Evolutionary conservation across 2,888 invertebrate species (phyloP), one percentile per base, ranked within the genome.

Genomic region (Pachycephus smyrnensis): DNA sequence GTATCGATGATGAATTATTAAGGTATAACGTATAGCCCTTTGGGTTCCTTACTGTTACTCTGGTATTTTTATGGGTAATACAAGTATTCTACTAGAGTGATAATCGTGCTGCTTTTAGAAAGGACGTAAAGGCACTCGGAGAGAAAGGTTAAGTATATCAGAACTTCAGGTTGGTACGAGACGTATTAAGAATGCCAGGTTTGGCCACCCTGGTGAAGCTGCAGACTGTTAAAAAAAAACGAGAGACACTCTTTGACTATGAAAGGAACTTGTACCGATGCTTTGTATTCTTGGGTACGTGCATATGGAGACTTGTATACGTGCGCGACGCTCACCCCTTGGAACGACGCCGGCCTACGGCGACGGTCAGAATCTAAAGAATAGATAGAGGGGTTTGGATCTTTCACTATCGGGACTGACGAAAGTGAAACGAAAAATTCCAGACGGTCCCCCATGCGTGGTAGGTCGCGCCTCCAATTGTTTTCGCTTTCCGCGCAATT

Each of bases 401-500:
- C 31, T 33, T 33, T 31, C 31, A 15, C 71, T 33, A 71, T 33
- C 33, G 31, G 71, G 71, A 55, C 55, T 55, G 55, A 71, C 2
- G 31, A 71, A 71, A 71, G 71, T 71, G 32, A 71, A 71, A 71
- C 31, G 71, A 71, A 71, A 71, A 71, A 71, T 71, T 71, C 71
- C 71, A 71, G 71, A 23, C 33, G 31, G 12, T 33, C 32, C 12
- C 12, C 71, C 32, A 12, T 71, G 71, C 71, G 71, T 71, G 71
- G 32, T 23, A 1, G 71, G 31, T 31, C 30, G 71, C 32, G 71
- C 71, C 32, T 71, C 71, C 71, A 71, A 71, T 71, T 71, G 71
- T 71, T 71, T 71, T 71, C 71, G 71, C 71, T 71, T 71, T 71
- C 71, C 71, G 71, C 33, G 71, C 71, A 71, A 71, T 71, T 71